Evolutionary conservation across 2,888 invertebrate species (phyloP), one percentile per base, ranked within the genome.

Genomic region (Cosmorhoe ocellata): DNA sequence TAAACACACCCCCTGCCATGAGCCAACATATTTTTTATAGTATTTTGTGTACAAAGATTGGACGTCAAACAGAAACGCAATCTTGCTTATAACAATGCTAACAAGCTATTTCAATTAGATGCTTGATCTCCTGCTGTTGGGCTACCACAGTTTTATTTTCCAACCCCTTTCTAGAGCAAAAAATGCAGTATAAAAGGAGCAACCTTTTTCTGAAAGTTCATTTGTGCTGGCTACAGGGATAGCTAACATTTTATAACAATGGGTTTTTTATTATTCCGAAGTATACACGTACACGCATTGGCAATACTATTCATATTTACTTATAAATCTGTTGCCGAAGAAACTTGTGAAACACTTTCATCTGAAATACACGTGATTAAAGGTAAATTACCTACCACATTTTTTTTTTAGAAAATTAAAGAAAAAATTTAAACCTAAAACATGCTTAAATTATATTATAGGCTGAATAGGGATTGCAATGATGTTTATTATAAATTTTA

Each of bases 331-430:
- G 56, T 57, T 36, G 79, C 79, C 22, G 95, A 95, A 67, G 96
- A 96, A 81, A 94, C 93, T 61, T 97, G 97, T 78, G 97, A 97
- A 82, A 96, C 96, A 1, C 83, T 97, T 49, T 94, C 95, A 42
- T 95, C 96, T 6, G 96, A 97, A 81, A 94, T 97, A 69, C 96
- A 97, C 76, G 91, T 97, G 56, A 95, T 94, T 39, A 97, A 97
- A 93, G 95, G 95, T 95, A 31, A n/a, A 3, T 28, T 1, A 14
- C 0, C 6, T 30, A 4, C 6, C 18, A 18, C n/a, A n/a, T n/a
- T 18, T 18, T 3, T 24, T 5, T 24, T 3, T 7, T 5, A 4
- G 2, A 24, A 24, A 7, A 7, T 24, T 18, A 3, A 18, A 18
- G 5, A 18, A 18, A 3, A 3, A 18, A 3, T 18, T 3, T 18